These are phyloP conservation scores for Bergia puertoricense DNA, from an alignment of 92 coral and sea anemone genomes.

Conservation along the genomic window DNA sequence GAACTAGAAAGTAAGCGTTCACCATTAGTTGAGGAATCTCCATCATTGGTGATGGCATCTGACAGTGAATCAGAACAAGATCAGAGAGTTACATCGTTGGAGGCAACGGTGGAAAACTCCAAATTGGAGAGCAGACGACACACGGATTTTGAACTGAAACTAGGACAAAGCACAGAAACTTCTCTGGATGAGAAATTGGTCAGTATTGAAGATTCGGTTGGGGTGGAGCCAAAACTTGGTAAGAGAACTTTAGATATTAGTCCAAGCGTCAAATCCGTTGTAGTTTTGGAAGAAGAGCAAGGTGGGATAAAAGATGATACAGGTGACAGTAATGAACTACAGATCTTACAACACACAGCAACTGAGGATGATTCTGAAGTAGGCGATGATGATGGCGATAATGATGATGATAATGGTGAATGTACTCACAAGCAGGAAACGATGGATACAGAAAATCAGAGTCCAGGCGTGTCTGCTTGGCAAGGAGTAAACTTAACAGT, in stretches of 20 bases:
- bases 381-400: not conserved
- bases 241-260: not conserved
- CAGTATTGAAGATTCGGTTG: not conserved
- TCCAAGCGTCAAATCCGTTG: not conserved
- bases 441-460: not conserved
- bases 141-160: not conserved
- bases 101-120: not conserved
- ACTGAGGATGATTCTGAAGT: not conserved
- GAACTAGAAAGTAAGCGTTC: not conserved
- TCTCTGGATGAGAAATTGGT: not conserved
- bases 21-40: not conserved
- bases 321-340: not conserved
- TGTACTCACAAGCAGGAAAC: not conserved
- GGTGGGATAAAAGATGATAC: not conserved
- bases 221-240: not conserved
- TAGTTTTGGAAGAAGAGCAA: not conserved
- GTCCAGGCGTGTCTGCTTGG: conserved; percentile 23
- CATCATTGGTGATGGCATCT: not conserved
- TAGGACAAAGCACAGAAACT: not conserved
- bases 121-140: not conserved
- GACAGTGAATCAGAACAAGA: conserved; percentile 1
- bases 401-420: not conserved
- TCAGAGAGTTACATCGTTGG: not conserved
- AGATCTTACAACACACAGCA: not conserved
- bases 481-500: conserved; percentile 40